Base-by-base conservation (phyloP, 2,888 invertebrate species). In the Amitus sp. region DNA sequence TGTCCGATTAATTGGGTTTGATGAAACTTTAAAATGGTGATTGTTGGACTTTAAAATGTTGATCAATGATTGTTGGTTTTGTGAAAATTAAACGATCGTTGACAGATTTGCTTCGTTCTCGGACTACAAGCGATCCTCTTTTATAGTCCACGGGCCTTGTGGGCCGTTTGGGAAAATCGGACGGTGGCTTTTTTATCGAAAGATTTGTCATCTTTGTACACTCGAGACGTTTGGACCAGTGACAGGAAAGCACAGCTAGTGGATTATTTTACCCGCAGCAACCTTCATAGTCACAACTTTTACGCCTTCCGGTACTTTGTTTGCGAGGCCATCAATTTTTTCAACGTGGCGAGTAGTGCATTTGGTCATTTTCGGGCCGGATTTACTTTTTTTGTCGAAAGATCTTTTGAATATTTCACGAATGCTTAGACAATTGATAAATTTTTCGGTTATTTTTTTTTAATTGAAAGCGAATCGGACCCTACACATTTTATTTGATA, bases 241-340 rank as follows among this genome's bases (percentile, higher is more conserved):
- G 82, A 82, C 48, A 85, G 85, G 15, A 86, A 87, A 51, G 82
- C 84, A 0, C 85, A 86, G 72, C 80, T 90, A 43, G 82, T 88
- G 5, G 83, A 85, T 10, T 89, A 89, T 77, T 83, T 90, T 59
- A 79, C 84, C 58, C 2, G 83, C 68, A 85, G 84, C 40, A 86
- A 87, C 74, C 79, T 84, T 6, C 83, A 87, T 69, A 83, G 85
- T 0, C 88, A 89, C 74, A 88, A 87, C 69, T 82, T 87, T 72
- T 92, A 92, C 72, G 89, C 89, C 1, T 75, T 87, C 46, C 85
- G 89, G 59, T 92, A 88, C 75, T 85, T 88, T 33, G 80, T 89
- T 67, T 93, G 92, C 72, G 93, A 94, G 82, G 62, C 89, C 5
- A 82, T 91, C 56, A 93, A 94, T 80, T 87, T 93, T 69, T 27